A percentile compares a stretch with the other conserved stretches of the same genome.
Evolutionary conservation across 1,140 invertebrate species (phyloP).

Genomic region (Platorchestia sp.): DNA sequence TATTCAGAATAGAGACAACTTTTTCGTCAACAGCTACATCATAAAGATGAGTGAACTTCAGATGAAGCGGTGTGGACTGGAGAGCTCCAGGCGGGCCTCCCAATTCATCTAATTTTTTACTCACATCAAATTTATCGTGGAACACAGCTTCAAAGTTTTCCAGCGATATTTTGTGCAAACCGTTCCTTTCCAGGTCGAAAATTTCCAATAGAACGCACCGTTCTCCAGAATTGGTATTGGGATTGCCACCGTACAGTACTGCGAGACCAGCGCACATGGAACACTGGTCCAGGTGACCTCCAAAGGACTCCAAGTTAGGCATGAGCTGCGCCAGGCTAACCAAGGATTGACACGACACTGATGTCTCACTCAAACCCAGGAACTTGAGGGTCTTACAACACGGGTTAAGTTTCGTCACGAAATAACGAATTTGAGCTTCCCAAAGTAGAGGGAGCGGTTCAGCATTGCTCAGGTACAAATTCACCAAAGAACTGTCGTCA

Average conservation of each 20-base stretch:
- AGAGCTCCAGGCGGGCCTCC: background rate
- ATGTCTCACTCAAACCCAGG: background rate
- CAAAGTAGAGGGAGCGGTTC: background rate
- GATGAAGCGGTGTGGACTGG: background rate
- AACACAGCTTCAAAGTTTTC: conserved; percentile 1
- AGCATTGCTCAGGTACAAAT: conserved; percentile 13
- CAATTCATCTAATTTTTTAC: background rate
- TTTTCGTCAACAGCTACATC: background rate
- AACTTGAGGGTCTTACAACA: conserved; percentile 23
- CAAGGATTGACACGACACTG: background rate
- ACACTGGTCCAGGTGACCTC: conserved; percentile 2
- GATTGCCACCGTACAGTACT: background rate
- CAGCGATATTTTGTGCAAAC: conserved; percentile 7
- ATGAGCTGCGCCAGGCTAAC: background rate
- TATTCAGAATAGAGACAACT: background rate
- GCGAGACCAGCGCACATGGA: background rate
- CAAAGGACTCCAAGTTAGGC: conserved; percentile 14
- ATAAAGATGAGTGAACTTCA: background rate
- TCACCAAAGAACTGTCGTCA: background rate
- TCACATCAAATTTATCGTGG: background rate
- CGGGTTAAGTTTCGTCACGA: background rate
- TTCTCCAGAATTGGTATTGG: background rate
- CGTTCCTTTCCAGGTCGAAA: background rate
- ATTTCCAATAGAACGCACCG: background rate
- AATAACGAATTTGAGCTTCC: background rate